Conservation (phyloP, 2,888 invertebrate species). For the Drosophila algonquin region DNA sequence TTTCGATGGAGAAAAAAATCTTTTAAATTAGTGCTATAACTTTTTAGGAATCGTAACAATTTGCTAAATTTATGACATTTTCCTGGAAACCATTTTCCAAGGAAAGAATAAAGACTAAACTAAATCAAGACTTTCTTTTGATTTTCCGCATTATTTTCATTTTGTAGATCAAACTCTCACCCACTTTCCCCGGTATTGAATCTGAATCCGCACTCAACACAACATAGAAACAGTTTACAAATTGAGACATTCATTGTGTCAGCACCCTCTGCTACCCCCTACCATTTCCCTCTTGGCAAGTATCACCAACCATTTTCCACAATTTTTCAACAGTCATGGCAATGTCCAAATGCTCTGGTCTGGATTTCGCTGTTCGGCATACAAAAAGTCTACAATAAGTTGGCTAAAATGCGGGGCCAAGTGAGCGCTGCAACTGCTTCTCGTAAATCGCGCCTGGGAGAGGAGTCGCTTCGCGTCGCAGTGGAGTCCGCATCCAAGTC, state of each 20-base stretch:
- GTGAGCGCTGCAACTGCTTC: too few species aligned
- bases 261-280: background rate
- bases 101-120: too few species aligned
- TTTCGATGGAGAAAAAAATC: too few species aligned
- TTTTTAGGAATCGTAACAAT: too few species aligned
- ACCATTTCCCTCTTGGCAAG: constrained; percentile 26
- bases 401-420: constrained; percentile 61
- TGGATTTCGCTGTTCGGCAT: constrained; percentile 43
- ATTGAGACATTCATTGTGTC: constrained; percentile 56
- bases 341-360: constrained; percentile 33
- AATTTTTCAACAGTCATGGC: constrained; percentile 49
- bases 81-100: too few species aligned
- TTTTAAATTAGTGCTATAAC: too few species aligned
- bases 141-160: background rate
- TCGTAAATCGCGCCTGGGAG: constrained; percentile 66
- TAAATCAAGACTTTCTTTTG: background rate
- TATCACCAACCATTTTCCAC: constrained; percentile 74
- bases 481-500: background rate
- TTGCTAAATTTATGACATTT: too few species aligned
- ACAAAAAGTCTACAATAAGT: constrained; percentile 25
- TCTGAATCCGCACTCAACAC: background rate
- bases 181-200: background rate
- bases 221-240: constrained; percentile 31
- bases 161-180: background rate
- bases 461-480: constrained; percentile 11